phyloP scores from a whole-genome alignment of 2,888 invertebrate species.

The Drosophila borborema region DNA sequence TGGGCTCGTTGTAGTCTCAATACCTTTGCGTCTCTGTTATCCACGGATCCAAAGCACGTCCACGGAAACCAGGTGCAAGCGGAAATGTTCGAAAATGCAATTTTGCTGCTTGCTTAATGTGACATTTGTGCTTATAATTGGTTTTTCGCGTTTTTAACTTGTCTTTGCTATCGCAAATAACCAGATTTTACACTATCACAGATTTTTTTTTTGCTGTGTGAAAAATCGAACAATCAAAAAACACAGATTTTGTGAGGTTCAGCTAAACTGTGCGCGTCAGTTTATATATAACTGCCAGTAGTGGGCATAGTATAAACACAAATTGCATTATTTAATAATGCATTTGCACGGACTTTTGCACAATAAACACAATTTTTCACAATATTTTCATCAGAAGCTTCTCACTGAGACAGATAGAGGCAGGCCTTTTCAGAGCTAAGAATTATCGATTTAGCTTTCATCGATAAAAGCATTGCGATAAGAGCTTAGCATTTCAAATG shows the following conservation, averaged over 20 bases:
- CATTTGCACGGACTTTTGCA: slow-evolving; percentile 39
- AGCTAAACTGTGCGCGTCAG: slow-evolving; percentile 9
- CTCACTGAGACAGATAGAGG: slow-evolving; percentile 46
- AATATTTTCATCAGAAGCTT: slow-evolving; percentile 60
- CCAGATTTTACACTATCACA: slow-evolving; percentile 44
- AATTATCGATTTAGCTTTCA: slow-evolving; percentile 23
- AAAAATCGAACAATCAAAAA: slow-evolving; percentile 53
- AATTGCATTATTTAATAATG: slow-evolving; percentile 48
- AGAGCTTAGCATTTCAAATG: not conserved
- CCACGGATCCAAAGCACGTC: slow-evolving; percentile 85
- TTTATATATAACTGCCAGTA: slow-evolving; percentile 28
- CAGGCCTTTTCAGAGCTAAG: slow-evolving; percentile 31
- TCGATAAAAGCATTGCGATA: not conserved
- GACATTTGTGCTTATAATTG: slow-evolving; percentile 68
- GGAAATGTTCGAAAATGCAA: slow-evolving; percentile 84
- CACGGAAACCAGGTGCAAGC: slow-evolving; percentile 84
- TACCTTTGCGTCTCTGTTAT: slow-evolving; percentile 85
- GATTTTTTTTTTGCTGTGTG: slow-evolving; percentile 38
- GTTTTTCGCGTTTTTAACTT: slow-evolving; percentile 34
- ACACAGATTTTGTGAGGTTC: slow-evolving; percentile 20
- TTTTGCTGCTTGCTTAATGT: slow-evolving; percentile 78
- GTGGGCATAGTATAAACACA: slow-evolving; percentile 31
- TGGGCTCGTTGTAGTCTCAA: slow-evolving; percentile 23
- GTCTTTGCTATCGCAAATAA: slow-evolving; percentile 33
- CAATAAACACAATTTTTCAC: slow-evolving; percentile 53